phyloP scores from a whole-genome alignment of 2,888 invertebrate species.

The Pterostichus madidus region DNA sequence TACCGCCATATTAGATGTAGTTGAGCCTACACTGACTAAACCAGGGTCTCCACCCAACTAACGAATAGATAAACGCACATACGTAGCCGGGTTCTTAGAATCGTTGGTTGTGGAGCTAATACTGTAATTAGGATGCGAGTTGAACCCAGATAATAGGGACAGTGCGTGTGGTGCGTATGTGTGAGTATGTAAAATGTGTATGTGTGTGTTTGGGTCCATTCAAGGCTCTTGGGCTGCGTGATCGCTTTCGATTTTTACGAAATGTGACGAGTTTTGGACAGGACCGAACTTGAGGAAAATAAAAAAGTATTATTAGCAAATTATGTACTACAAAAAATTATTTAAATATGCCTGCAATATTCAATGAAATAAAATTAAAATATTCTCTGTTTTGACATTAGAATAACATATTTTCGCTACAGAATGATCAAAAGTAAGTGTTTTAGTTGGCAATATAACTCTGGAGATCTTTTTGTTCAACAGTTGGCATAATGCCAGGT shows the following conservation, averaged over 20 bases:
- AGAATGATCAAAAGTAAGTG: no score
- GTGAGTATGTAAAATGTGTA: no score
- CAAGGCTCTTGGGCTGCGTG: conserved; percentile 5
- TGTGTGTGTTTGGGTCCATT: neutral
- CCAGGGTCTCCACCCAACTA: conserved; percentile 10
- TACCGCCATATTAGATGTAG: neutral
- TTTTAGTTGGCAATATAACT: no score
- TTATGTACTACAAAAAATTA: neutral
- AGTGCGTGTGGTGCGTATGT: neutral
- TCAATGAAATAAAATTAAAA: no score
- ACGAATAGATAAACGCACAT: neutral
- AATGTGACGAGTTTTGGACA: neutral
- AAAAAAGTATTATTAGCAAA: neutral
- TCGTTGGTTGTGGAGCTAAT: neutral
- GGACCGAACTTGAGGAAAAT: neutral
- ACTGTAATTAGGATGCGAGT: conserved; percentile 14
- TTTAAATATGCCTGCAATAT: no score
- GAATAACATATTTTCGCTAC: no score
- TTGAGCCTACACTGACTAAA: neutral
- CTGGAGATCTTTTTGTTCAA: no score
- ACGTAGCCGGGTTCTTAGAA: conserved; percentile 23
- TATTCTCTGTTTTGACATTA: no score
- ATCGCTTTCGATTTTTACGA: conserved; percentile 12
- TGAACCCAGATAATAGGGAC: neutral
- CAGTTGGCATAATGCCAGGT: no score